These are phyloP conservation scores for Listrodromus nycthemerus DNA, from an alignment of 2,888 invertebrate species.

Conservation along the genomic window DNA sequence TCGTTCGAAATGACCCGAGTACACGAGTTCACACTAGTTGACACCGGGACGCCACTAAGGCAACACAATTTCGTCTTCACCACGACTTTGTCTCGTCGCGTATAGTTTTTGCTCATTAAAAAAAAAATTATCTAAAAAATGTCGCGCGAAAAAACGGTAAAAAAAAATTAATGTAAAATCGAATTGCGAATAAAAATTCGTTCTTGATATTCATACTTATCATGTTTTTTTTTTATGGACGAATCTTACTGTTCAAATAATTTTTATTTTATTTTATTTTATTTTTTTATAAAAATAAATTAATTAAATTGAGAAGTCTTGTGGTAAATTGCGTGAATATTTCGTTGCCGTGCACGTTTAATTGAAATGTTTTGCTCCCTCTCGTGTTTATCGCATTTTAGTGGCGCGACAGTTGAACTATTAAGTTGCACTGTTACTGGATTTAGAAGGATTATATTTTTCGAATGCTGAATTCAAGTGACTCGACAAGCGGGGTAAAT, in stretches of 20 bases:
- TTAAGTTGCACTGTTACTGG: background rate
- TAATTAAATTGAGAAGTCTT: background rate
- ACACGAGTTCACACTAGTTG: conserved; percentile 42
- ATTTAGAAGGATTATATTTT: background rate
- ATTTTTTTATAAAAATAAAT: background rate
- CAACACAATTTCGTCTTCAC: conserved; percentile 31
- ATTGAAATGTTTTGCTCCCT: background rate
- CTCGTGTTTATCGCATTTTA: background rate
- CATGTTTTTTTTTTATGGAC: background rate
- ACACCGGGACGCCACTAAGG: conserved; percentile 42
- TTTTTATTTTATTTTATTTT: background rate
- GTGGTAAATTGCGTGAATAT: background rate
- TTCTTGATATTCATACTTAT: background rate
- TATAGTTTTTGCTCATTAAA: background rate
- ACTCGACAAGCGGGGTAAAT: background rate
- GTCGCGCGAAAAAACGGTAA: background rate
- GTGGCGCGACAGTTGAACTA: background rate
- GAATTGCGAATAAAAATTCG: background rate
- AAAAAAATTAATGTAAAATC: background rate
- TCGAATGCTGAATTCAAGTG: background rate
- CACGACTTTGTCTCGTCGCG: background rate
- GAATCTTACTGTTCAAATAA: background rate
- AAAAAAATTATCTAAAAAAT: background rate
- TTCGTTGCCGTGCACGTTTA: background rate
- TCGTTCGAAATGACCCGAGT: conserved; percentile 29